Base-by-base conservation (phyloP, 1,140 invertebrate species). In the Hesperophylax magnus region DNA sequence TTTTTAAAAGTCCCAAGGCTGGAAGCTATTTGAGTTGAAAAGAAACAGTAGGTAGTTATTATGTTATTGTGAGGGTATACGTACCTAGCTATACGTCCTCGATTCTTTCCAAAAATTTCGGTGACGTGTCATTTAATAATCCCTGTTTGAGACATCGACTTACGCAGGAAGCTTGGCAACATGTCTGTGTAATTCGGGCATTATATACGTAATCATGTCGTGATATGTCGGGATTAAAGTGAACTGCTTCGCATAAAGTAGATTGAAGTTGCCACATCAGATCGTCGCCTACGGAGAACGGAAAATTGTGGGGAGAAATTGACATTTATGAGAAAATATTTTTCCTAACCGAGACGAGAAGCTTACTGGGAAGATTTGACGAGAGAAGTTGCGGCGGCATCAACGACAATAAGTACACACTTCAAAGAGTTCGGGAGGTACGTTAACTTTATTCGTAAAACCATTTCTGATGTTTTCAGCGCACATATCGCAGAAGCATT, bases 281-380 rank as follows among this genome's bases (percentile, higher is more conserved):
- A 60, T 60, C 71, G 54, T 52, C 18, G 22, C 31, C 9, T 39
- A 15, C 72, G 4, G 54, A 53, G 39, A 65, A 63, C 22, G 52
- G 67, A 53, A 83, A 83, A 80, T 83, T 80, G 78, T 78, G 67
- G 67, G 78, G 39, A 77, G 82, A 83, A 83, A 83, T 83, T 83
- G 82, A 84, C 82, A 71, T 79, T 84, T 83, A 79, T 79, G 58
- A 81, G 82, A 79, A 80, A 84, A 84, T 80, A 79, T 81, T 84
- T 84, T 81, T 67, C 47, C 53, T 17, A 31, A 24, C 24, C 63
- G 31, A 76, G 72, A 34, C 72, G 24, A 76, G 31, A 39, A 76
- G 72, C 72, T 76, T 60, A 76, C 56, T 22, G 3, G 11, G 34
- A 76, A 76, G 54, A 60, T 60, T 61, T 76, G 53, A 76, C 27